phyloP scores from a whole-genome alignment of 1,140 invertebrate species.

The Phenacoccus solenopsis region DNA sequence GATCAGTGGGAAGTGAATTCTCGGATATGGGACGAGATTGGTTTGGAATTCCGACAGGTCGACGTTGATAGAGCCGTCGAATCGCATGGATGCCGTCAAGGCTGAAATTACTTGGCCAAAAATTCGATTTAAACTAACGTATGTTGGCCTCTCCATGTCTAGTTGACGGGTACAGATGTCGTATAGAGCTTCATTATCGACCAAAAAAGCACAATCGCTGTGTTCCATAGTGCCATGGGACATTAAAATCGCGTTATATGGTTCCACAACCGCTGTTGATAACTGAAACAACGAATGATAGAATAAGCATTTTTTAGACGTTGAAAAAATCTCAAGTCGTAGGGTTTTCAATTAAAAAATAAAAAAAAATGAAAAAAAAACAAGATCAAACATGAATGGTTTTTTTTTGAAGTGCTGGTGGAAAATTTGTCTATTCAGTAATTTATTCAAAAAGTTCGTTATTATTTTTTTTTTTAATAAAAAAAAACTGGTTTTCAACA shows the following conservation, averaged over 20 bases:
- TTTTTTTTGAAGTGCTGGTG: too few relatives aligned
- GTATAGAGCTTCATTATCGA: constrained; percentile 34
- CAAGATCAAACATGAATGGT: too few relatives aligned
- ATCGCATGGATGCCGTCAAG: constrained; percentile 41
- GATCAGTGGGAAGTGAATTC: constrained; percentile 25
- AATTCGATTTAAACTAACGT: constrained; percentile 35
- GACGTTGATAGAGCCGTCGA: constrained; percentile 48
- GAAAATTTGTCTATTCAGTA: background rate
- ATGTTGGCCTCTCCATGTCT: constrained; percentile 43
- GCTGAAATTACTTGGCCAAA: constrained; percentile 38
- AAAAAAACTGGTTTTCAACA: too few relatives aligned
- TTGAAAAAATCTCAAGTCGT: background rate
- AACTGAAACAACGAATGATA: background rate
- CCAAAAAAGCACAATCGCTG: constrained; percentile 50
- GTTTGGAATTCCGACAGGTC: constrained; percentile 54
- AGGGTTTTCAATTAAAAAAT: too few relatives aligned
- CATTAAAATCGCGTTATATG: constrained; percentile 32
- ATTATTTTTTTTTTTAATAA: too few relatives aligned
- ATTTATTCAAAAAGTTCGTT: background rate
- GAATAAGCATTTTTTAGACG: too few relatives aligned
- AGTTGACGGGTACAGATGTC: constrained; percentile 50
- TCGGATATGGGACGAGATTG: constrained; percentile 33
- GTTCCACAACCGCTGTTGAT: constrained; percentile 39
- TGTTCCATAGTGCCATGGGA: constrained; percentile 51
- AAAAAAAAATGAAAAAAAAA: too few relatives aligned